Base-by-base conservation (phyloP, 2,113 vertebrate genomes). In the Nestor notabilis region DNA sequence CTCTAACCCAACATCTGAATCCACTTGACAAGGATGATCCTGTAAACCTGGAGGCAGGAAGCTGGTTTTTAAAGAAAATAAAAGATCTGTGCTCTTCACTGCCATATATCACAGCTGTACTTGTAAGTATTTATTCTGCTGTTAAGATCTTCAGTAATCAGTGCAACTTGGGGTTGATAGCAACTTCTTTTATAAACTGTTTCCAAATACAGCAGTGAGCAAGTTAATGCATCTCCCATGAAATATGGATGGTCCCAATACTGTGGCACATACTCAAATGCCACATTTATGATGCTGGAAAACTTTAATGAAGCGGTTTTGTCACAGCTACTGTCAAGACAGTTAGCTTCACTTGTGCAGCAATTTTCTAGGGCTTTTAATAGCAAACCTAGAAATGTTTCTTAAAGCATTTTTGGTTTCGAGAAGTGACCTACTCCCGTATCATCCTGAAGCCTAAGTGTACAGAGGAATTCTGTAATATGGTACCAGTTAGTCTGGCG, bases 241-340 rank as follows among this genome's bases (percentile, higher is more conserved):
- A 15, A 16, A 46, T 17, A 21, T 0, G 0, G 33, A 18, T 0
- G 0, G 46, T 20, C 27, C 29, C 13, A 29, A 24, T 29, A 35
- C 70, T 44, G 17, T 24, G 66, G 27, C 10, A 9, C 17, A 19
- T 27, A 28, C 16, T 33, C 5, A 2, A 56, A 58, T 0, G 0
- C 10, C 0, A 0, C n/a, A 1, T 0, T 74, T 52, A 28, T 2
- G 18, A 35, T 14, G 41, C 18, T 3, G 5, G 17, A 43, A 68
- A 50, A 46, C 28, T 58, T 53, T 23, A 55, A 28, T 21, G 37
- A 76, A 56, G 28, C 29, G 25, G 14, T 60, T 69, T 87, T n/a
- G 37, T 39, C 52, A 41, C 49, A 49, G 55, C 50, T 75, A 16
- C 33, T 33, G 9, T 33, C 24, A 21, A n/a, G 61, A 33, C 5